Evolutionary conservation across 2,797 vertebrate genomes (phyloP).

Genomic region (Tapera naevia): DNA sequence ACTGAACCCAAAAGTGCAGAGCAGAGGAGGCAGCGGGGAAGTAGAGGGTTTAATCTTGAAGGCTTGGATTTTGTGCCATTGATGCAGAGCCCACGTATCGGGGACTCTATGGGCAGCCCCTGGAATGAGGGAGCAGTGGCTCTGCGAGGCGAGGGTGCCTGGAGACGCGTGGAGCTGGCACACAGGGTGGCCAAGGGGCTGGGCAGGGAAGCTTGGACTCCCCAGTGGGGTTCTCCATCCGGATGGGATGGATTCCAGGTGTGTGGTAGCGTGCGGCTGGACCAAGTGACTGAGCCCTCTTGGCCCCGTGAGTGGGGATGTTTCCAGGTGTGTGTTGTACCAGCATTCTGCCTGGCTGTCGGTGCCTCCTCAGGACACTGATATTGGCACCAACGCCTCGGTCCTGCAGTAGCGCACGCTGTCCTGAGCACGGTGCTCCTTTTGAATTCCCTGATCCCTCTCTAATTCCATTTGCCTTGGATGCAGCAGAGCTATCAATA

Average conservation of each 20-base stretch:
- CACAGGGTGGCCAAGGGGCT: accelerated
- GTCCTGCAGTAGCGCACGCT: accelerated
- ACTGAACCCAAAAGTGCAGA: accelerated
- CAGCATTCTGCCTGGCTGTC: neutral
- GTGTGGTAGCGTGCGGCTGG: accelerated
- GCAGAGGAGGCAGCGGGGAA: neutral
- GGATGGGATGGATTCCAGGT: neutral
- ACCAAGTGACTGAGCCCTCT: neutral
- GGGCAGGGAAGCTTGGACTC: neutral
- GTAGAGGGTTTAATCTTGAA: neutral
- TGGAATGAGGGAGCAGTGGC: neutral
- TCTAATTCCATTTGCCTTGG: neutral
- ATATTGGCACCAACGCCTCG: neutral
- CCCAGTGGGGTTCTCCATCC: neutral
- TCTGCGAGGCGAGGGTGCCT: neutral
- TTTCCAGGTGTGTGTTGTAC: neutral
- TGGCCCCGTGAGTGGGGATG: neutral
- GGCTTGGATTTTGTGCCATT: accelerated
- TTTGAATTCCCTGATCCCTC: neutral
- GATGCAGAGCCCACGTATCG: accelerated
- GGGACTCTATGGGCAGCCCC: neutral
- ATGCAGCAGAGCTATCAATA: neutral
- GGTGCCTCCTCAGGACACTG: neutral
- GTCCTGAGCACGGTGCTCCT: neutral
- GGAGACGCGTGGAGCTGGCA: accelerated